Evolutionary conservation across 30 jellyfish, hydroid and myxozoan genomes (phyloP).

Genomic region (Aurelia coerulea): DNA sequence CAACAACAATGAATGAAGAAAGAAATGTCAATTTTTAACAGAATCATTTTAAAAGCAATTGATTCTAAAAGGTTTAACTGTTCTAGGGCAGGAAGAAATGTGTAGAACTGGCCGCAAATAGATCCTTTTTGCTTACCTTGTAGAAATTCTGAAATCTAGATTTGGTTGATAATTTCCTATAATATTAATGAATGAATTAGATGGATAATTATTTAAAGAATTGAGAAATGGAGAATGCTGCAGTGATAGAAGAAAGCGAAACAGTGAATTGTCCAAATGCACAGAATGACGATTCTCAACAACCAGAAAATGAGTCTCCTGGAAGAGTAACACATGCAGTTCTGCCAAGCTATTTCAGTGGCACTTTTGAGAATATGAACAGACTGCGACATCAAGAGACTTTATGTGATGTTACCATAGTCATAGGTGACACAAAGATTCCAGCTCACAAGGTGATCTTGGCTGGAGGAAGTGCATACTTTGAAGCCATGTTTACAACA

Average conservation of each 20-base stretch:
- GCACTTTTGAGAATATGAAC: constrained; percentile 67
- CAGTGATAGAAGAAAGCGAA: background rate
- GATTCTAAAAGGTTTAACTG: no score
- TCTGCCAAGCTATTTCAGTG: constrained; percentile 29
- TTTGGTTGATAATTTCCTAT: no score
- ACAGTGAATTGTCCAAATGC: background rate
- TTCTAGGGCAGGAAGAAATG: no score
- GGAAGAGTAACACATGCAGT: background rate
- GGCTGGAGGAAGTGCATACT: constrained; percentile 84
- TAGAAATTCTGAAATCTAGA: no score
- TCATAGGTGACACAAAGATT: constrained; percentile 44
- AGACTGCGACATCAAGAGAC: constrained; percentile 52
- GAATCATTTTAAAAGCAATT: no score
- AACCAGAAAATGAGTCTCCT: background rate
- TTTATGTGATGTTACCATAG: constrained; percentile 77
- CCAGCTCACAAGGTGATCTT: constrained; percentile 89
- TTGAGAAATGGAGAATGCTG: constrained; percentile 1
- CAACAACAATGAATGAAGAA: no score
- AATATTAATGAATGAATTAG: no score
- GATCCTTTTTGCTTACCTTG: no score
- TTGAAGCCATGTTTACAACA: constrained; percentile 92
- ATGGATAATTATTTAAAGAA: no score
- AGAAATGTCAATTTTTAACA: no score
- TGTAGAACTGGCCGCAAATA: no score
- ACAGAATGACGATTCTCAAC: background rate